Conservation (phyloP, 2,888 invertebrate genomes). For the Drosophila antonietae region DNA sequence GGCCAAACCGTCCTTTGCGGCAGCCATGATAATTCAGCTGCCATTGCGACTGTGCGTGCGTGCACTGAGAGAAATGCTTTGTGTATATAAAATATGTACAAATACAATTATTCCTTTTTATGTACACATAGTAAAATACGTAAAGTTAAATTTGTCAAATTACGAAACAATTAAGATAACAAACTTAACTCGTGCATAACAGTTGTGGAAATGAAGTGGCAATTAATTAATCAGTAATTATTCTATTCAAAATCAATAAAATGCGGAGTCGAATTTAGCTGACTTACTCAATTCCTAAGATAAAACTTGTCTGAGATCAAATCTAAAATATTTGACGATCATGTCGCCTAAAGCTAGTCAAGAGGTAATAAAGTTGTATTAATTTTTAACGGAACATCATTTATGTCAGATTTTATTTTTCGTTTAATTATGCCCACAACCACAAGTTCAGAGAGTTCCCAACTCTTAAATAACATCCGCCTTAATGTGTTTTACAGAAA, state of each 20-base stretch:
- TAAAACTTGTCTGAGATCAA: background rate
- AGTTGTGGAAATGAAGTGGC: background rate
- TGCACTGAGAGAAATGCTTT: slow-evolving; percentile 47
- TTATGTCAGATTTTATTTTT: background rate
- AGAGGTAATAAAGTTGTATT: no score
- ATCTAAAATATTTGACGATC: background rate
- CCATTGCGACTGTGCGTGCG: slow-evolving; percentile 44
- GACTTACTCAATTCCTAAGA: background rate
- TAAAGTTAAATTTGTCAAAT: background rate
- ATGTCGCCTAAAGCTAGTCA: no score
- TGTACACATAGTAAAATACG: no score
- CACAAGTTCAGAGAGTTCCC: no score
- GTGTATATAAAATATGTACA: no score
- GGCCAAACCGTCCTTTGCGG: slow-evolving; percentile 53
- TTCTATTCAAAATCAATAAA: background rate
- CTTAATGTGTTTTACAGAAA: background rate
- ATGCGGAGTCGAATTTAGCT: background rate
- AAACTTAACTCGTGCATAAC: background rate
- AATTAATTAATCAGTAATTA: background rate
- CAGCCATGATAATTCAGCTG: slow-evolving; percentile 51
- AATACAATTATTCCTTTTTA: background rate
- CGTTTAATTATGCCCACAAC: background rate
- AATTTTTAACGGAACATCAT: background rate
- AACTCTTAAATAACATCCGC: background rate
- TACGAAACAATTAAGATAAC: background rate